A percentile compares a stretch with the other conserved stretches of the same genome.
Conservation (phyloP, 2,888 invertebrate genomes). For the Gymnosoma rotundatum region DNA sequence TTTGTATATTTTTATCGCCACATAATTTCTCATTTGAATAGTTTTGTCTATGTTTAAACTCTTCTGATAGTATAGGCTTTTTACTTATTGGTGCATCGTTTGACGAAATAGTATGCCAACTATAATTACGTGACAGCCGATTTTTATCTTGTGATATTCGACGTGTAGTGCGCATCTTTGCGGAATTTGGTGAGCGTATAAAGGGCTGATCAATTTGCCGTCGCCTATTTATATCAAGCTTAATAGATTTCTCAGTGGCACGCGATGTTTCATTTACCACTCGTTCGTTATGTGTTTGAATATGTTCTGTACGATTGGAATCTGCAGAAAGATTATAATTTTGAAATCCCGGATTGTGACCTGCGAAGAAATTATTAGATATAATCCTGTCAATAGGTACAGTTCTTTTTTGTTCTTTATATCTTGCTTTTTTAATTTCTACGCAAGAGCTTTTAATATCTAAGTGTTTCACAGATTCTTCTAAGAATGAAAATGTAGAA, state of each 20-base stretch:
- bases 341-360: conserved; percentile 57
- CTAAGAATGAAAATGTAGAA: not conserved
- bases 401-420: conserved; percentile 88
- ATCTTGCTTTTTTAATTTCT: conserved; percentile 88
- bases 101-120: conserved; percentile 1
- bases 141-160: conserved; percentile 87
- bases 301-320: conserved; percentile 84
- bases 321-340: conserved; percentile 15
- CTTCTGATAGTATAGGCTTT: not conserved
- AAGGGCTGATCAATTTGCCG: conserved; percentile 87
- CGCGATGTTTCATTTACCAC: conserved; percentile 86
- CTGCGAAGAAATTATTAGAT: conserved; percentile 86
- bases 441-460: conserved; percentile 84
- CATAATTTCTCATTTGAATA: not conserved
- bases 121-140: conserved; percentile 79
- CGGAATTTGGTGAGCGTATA: conserved; percentile 90
- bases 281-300: conserved; percentile 89
- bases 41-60: not conserved
- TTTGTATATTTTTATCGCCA: not conserved
- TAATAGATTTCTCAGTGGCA: conserved; percentile 86
- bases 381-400: conserved; percentile 88
- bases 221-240: conserved; percentile 87
- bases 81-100: not conserved
- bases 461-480: not conserved
- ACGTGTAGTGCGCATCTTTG: conserved; percentile 90